Percentiles rank a stretch among this genome's conserved stretches.
phyloP scores from a whole-genome alignment of 2,888 invertebrate species.

The Xanthorhoe designata region DNA sequence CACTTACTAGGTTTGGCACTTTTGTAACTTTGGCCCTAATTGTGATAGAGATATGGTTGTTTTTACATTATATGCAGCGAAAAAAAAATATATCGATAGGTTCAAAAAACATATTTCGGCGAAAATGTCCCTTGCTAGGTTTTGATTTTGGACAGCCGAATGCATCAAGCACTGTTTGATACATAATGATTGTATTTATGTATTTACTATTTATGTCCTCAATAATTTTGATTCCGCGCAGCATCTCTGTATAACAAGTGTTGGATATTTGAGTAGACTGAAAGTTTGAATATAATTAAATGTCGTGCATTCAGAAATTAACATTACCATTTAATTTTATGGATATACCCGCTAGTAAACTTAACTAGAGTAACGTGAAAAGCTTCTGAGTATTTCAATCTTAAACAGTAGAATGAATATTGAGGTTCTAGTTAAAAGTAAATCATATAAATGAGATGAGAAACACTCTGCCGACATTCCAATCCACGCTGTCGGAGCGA shows the following conservation, averaged over 20 bases:
- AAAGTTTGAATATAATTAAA: not conserved
- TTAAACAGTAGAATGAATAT: constrained; percentile 47
- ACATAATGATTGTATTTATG: constrained; percentile 7
- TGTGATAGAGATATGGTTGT: too few species aligned
- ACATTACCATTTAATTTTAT: constrained; percentile 36
- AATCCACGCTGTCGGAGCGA: constrained; percentile 44
- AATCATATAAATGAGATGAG: constrained; percentile 56
- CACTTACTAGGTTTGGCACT: too few species aligned
- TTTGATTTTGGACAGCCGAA: too few species aligned
- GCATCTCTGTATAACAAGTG: not conserved
- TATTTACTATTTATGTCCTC: constrained; percentile 44
- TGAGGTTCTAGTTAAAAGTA: constrained; percentile 47
- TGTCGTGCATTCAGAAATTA: not conserved
- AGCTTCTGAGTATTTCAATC: constrained; percentile 41
- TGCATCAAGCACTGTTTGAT: constrained; percentile 36
- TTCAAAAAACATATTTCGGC: too few species aligned
- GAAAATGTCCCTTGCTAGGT: too few species aligned
- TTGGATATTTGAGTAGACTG: not conserved
- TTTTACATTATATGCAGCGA: too few species aligned
- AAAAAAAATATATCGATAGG: too few species aligned
- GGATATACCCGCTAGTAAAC: constrained; percentile 38
- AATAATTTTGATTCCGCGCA: constrained; percentile 26
- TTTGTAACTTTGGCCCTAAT: too few species aligned
- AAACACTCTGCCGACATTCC: constrained; percentile 60
- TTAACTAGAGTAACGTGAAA: constrained; percentile 40